Base-by-base conservation (phyloP, 2,888 invertebrate species). In the Thereva nobilitata region DNA sequence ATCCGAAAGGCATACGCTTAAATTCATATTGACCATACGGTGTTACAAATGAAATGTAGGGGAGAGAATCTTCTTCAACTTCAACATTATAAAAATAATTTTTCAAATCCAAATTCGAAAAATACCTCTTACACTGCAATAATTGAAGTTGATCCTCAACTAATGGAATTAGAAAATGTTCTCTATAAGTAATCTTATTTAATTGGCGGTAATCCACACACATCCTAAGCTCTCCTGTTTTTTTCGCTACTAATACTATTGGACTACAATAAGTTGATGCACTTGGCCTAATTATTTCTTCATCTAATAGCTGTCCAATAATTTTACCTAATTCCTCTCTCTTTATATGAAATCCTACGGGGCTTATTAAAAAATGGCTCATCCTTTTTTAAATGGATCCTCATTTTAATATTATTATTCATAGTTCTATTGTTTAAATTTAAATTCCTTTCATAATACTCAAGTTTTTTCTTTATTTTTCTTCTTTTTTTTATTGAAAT, bases 1-100 rank as follows among this genome's bases (percentile, higher is more conserved):
- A 67, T 6, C 57, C 70, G 41, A 69, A 70, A 38, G 69, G 71
- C 70, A 71, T 66, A 44, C 55, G 54, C 7, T n/a, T n/a, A 59
- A n/a, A 42, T n/a, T n/a, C n/a, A n/a, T n/a, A n/a, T n/a, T n/a
- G n/a, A n/a, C n/a, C n/a, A n/a, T 45, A 70, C 7, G n/a, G 42
- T 42, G 40, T 41, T 4, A 10, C 56, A 42, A 12, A 41, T 12
- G 41, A 9, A 5, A 4, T 66, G 50, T 35, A 70, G 23, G 23
- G 23, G 23, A 57, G 1, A n/a, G 45, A 4, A 70, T 50, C 10
- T 70, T 71, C 53, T 68, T 44, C 38, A 70, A 71, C 5, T 68
- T 70, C 49, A 66, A 67, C 47, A 23, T 23, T 23, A 23, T 23
- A 23, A 23, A 23, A 23, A 23, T 1, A 1, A 23, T 23, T 23